Evolutionary conservation across 2,797 vertebrate species (phyloP), one percentile per base, ranked within the genome.

Genomic region (Protosalanx chinensis): DNA sequence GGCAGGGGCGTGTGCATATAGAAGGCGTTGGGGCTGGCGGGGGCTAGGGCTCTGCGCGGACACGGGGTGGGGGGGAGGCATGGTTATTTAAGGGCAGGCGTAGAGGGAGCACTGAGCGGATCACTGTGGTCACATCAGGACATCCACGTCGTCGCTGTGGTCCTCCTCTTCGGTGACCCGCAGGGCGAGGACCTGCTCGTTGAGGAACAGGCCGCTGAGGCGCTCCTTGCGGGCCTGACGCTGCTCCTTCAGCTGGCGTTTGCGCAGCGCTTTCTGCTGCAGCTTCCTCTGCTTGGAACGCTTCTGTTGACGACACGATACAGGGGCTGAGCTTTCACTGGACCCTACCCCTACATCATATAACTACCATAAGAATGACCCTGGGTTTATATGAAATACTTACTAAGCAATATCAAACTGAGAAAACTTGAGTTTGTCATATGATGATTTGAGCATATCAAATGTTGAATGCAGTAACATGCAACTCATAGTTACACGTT

Each of bases 241-340:
- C 85, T 99, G 97, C 72, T 99, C 97, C 73, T 99, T 99, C 83
- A 99, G 91, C 85, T 99, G 98, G 8, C 95, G 93, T 90, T 98
- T 98, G 58, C 97, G 91, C 35, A 98, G 89, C 8, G 97, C 96
- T 85, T 99, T 99, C 90, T 99, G 98, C 85, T 99, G 98, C 18
- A 99, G 91, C 72, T 99, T 99, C 5, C 97, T 92, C 73, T 99
- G 97, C 82, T 98, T 98, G 2, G 97, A 99, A 62, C 98, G 94
- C 85, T 99, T 99, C 97, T 99, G 88, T 56, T 56, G 18, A 4
- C 23, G 18, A 56, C 51, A n/a, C 5, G 3, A n/a, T 18, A 56
- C 51, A 56, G 3, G 49, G 13, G 15, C 5, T 53, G 16, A 56
- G 51, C 51, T n/a, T 16, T 56, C 41, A 56, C 51, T 16, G 51